A percentile compares a stretch with the other conserved stretches of the same genome.
These are phyloP conservation scores for Eristalis tenax DNA, from an alignment of 2,888 invertebrate genomes.

Conservation along the genomic window DNA sequence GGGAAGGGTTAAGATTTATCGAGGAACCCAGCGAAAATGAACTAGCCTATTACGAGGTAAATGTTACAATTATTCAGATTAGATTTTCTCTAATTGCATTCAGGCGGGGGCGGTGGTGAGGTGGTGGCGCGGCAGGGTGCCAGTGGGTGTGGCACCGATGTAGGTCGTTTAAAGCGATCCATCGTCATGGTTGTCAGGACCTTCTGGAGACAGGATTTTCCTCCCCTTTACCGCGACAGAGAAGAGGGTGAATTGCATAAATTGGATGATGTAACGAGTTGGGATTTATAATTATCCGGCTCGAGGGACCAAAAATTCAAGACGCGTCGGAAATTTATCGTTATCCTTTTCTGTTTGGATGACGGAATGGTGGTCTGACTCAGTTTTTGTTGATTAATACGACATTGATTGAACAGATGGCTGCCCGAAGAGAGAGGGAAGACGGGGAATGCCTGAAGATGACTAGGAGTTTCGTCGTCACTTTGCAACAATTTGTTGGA, in stretches of 20 bases:
- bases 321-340: slow-evolving; percentile 12
- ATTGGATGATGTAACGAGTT: slow-evolving; percentile 29
- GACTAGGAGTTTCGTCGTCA: background rate
- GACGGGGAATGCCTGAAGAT: background rate
- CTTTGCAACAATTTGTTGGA: background rate
- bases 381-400: slow-evolving; percentile 23
- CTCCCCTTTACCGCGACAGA: background rate
- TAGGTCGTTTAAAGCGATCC: background rate
- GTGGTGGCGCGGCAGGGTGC: background rate
- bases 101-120: background rate
- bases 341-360: background rate
- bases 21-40: slow-evolving; percentile 28
- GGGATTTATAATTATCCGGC: slow-evolving; percentile 50
- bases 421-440: background rate
- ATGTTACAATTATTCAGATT: slow-evolving; percentile 67
- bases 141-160: background rate
- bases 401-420: slow-evolving; percentile 17
- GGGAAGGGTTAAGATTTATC: slow-evolving; percentile 53
- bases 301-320: slow-evolving; percentile 52
- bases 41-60: slow-evolving; percentile 57
- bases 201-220: background rate
- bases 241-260: background rate
- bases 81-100: slow-evolving; percentile 65
- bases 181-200: background rate
- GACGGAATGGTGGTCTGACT: background rate